Percentiles rank a stretch among this genome's conserved stretches.
These are phyloP conservation scores for Ormyrus rosae DNA, from an alignment of 2,888 invertebrate species.

Conservation along the genomic window DNA sequence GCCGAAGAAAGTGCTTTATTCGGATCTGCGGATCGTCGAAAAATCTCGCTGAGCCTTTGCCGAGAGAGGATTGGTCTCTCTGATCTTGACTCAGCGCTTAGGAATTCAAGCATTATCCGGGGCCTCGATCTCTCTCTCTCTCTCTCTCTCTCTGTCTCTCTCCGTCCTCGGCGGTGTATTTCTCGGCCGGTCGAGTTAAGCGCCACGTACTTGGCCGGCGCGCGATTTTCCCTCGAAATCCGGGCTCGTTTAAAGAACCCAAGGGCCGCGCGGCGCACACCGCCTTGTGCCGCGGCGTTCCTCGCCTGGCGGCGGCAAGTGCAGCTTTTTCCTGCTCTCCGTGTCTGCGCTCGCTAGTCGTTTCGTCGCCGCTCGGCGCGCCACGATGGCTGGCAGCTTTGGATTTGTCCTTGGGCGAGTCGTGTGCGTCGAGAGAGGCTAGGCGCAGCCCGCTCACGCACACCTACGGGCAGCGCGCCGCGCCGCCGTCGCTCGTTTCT, in stretches of 20 bases:
- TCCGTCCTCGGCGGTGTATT: conserved; percentile 18
- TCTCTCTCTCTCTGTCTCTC: conserved; percentile 34
- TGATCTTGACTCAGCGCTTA: conserved; percentile 62
- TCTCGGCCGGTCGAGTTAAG: conserved; percentile 32
- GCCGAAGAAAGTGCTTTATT: background rate
- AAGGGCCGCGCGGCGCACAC: too few relatives aligned
- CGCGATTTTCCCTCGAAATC: conserved; percentile 21
- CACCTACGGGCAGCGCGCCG: background rate
- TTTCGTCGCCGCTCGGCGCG: conserved; percentile 61
- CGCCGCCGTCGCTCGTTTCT: background rate
- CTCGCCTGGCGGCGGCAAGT: conserved; percentile 29
- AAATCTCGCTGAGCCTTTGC: background rate
- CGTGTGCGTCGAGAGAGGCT: background rate
- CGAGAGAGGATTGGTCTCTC: background rate
- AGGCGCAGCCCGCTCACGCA: too few relatives aligned
- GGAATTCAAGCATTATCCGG: conserved; percentile 60
- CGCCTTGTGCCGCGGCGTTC: background rate
- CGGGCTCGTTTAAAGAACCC: background rate
- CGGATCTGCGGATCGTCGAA: background rate
- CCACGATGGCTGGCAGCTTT: conserved; percentile 73
- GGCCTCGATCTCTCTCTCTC: conserved; percentile 51
- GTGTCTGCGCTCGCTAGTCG: too few relatives aligned
- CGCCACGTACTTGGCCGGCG: conserved; percentile 48
- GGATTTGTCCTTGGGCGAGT: conserved; percentile 74
- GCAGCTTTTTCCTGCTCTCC: conserved; percentile 36